These are phyloP conservation scores for Callipepla squamata DNA, from an alignment of 2,113 vertebrate species.

Conservation along the genomic window DNA sequence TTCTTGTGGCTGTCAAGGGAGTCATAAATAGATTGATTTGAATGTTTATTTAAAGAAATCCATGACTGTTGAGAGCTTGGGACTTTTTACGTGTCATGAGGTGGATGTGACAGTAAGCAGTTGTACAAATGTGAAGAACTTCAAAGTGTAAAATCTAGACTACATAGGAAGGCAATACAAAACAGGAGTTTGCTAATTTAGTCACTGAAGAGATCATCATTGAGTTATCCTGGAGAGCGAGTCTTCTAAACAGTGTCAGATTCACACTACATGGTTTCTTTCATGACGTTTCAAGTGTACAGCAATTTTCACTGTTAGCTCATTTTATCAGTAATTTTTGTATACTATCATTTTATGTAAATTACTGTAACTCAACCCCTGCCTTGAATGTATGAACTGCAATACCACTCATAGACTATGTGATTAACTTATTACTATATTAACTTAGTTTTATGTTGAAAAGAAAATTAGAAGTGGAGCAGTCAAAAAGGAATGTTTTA, in stretches of 20 bases:
- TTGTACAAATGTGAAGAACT: conserved; percentile 14
- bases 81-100: background rate
- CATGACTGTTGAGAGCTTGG: background rate
- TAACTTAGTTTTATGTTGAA: background rate
- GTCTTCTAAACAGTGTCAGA: background rate
- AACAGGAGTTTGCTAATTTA: background rate
- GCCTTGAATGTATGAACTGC: background rate
- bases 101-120: conserved; percentile 17
- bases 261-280: background rate
- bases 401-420: background rate
- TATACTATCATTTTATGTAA: background rate
- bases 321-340: background rate
- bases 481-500: background rate
- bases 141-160: background rate
- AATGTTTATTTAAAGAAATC: background rate
- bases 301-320: background rate
- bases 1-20: background rate
- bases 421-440: background rate
- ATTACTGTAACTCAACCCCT: background rate
- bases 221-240: background rate
- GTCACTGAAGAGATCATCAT: background rate
- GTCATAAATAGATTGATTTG: background rate
- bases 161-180: background rate
- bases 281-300: background rate
- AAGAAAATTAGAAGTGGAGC: background rate